A percentile compares a stretch with the other conserved stretches of the same genome.
phyloP scores from a whole-genome alignment of 2,797 vertebrate species.

The Anguilla anguilla region DNA sequence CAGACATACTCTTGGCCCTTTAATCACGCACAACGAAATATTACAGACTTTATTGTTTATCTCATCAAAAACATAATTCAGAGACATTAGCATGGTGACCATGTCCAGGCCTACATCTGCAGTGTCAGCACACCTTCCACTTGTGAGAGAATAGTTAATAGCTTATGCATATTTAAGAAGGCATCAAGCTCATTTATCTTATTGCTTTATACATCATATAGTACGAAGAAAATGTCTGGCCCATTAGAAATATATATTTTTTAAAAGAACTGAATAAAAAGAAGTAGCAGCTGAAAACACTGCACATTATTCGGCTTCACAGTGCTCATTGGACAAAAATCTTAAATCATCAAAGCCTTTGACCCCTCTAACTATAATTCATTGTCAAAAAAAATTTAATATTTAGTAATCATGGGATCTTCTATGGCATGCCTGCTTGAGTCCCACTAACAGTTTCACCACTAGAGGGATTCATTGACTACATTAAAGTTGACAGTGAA shows the following conservation, averaged over 20 bases:
- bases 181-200: not conserved
- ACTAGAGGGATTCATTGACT: slow-evolving; percentile 14
- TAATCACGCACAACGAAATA: not conserved
- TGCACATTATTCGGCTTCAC: not conserved
- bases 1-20: not conserved
- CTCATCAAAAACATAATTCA: not conserved
- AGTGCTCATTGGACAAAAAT: not conserved
- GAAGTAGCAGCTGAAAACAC: not conserved
- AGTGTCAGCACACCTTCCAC: not conserved
- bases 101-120: not conserved
- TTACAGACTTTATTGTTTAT: not conserved
- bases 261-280: too few relatives aligned
- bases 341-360: not conserved
- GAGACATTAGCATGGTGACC: not conserved
- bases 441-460: not conserved
- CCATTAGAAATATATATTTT: not conserved
- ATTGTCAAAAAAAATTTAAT: not conserved
- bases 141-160: not conserved
- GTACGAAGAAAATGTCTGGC: not conserved
- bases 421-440: not conserved
- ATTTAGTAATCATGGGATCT: not conserved
- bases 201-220: not conserved
- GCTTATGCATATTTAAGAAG: not conserved
- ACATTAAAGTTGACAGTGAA: not conserved
- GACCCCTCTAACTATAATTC: not conserved